These are phyloP conservation scores for Chrysogorgia sp. DNA, from an alignment of 92 coral and sea anemone genomes.

Conservation along the genomic window DNA sequence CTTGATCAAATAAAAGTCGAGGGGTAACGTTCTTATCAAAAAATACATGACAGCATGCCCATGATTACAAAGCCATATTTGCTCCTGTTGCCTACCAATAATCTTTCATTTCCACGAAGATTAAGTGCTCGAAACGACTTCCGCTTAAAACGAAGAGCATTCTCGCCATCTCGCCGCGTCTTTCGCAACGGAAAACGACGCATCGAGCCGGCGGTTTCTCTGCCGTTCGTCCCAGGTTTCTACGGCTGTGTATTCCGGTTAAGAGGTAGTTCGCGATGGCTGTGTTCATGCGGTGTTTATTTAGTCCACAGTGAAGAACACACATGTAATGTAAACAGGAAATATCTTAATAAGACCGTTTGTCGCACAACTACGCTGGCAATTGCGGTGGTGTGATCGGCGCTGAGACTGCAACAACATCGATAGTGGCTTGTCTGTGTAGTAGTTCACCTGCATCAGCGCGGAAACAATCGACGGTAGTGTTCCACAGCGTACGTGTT, in stretches of 20 bases:
- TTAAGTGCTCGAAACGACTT: neutral
- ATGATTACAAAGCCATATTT: slow-evolving; percentile 31
- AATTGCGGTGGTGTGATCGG: no score
- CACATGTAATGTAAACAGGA: neutral
- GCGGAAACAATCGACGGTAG: no score
- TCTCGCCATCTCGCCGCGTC: neutral
- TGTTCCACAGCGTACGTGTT: no score
- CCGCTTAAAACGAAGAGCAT: neutral
- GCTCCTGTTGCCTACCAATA: neutral
- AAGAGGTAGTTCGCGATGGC: no score
- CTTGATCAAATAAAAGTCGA: slow-evolving; percentile 17
- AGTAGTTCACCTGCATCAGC: no score
- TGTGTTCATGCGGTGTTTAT: neutral
- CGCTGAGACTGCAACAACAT: no score
- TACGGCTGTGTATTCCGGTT: no score
- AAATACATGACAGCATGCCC: slow-evolving; percentile 4
- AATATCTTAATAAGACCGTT: neutral
- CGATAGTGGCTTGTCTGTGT: no score
- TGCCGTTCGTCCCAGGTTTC: no score
- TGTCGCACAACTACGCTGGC: neutral
- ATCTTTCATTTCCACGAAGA: neutral
- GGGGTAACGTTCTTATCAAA: slow-evolving; percentile 20
- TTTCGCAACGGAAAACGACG: neutral
- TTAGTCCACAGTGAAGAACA: neutral
- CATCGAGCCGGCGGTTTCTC: neutral